Evolutionary conservation across 1,140 invertebrate genomes (phyloP), one percentile per base, ranked within the genome.

Genomic region (Gryon sp.): DNA sequence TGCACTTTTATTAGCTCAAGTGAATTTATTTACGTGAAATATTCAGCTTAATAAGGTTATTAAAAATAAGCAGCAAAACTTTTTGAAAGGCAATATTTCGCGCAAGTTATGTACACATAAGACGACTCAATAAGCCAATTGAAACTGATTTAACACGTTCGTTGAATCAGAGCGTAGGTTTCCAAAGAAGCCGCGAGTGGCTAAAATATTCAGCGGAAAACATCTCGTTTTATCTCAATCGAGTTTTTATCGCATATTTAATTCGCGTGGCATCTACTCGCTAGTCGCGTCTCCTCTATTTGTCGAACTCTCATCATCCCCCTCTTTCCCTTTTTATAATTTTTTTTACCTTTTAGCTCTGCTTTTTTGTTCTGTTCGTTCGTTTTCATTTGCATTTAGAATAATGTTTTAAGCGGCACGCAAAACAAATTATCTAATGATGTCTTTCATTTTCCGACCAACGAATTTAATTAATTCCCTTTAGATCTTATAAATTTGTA

Each of bases 161-260:
- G 15, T 19, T 55, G 52, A 15, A 46, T 57, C 46, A 38, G 32
- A 48, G 11, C 11, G 16, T 11, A 15, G 1, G 3, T 12, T 12
- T 18, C 8, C 9, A 45, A 68, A 50, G 30, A 7, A 55, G 32
- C 43, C 40, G 40, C 38, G 9, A 41, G 19, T 6, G 41, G 40
- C 41, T 55, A 50, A 59, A 57, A 69, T 50, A 69, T 59, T 69
- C 65, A 34, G 19, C 24, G 43, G 53, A 59, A 69, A 69, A 59
- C 65, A 69, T 69, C 65, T 50, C 65, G 52, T 69, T 69, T 69
- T 69, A 59, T 55, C 53, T 57, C 41, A 68, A 68, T 57, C 63
- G 57, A 48, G 20, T 68, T 68, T 68, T 68, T 57, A 40, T 57
- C 50, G n/a, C 26, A 14, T 48, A 57, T 68, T 38, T 40, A 57